A percentile compares a stretch with the other conserved stretches of the same genome.
Evolutionary conservation across 2,888 invertebrate genomes (phyloP).

Genomic region (Rhamnusium bicolor): DNA sequence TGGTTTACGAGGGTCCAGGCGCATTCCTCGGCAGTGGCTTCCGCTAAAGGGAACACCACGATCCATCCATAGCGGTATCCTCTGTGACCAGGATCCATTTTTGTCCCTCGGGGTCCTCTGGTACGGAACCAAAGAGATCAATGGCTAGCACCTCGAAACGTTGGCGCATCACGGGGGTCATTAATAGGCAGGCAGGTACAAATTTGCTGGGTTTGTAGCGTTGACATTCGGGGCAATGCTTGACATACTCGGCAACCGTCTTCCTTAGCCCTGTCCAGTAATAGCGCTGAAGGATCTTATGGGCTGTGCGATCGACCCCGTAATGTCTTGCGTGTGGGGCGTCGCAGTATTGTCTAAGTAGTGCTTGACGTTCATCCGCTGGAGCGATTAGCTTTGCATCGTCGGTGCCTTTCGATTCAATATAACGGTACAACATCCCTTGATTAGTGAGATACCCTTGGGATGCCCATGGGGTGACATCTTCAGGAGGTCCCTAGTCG

Average conservation of each 20-base stretch:
- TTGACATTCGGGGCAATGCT: constrained; percentile 20
- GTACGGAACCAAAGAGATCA: not conserved
- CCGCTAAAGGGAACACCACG: not conserved
- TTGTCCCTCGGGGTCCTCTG: not conserved
- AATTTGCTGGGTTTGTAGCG: constrained; percentile 35
- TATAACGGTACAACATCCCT: constrained; percentile 10
- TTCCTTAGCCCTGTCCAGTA: constrained; percentile 47
- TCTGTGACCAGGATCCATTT: constrained; percentile 17
- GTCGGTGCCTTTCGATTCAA: not conserved
- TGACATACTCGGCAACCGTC: constrained; percentile 34
- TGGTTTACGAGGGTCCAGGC: not conserved
- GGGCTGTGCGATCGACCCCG: constrained; percentile 42
- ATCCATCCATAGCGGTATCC: constrained; percentile 14
- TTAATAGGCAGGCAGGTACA: constrained; percentile 38
- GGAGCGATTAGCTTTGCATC: constrained; percentile 6
- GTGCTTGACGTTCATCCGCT: not conserved
- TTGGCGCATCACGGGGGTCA: constrained; percentile 19
- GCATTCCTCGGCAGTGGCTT: constrained; percentile 10
- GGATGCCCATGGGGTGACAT: not conserved
- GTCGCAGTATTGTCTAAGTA: constrained; percentile 40
- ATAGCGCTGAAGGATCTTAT: constrained; percentile 40
- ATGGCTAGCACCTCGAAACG: constrained; percentile 23
- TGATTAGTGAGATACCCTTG: constrained; percentile 5
- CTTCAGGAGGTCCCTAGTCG: not conserved
- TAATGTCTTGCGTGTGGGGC: constrained; percentile 53